Evolutionary conservation across 2,888 invertebrate species (phyloP).

Genomic region (Branchipolynoe longqiensis): DNA sequence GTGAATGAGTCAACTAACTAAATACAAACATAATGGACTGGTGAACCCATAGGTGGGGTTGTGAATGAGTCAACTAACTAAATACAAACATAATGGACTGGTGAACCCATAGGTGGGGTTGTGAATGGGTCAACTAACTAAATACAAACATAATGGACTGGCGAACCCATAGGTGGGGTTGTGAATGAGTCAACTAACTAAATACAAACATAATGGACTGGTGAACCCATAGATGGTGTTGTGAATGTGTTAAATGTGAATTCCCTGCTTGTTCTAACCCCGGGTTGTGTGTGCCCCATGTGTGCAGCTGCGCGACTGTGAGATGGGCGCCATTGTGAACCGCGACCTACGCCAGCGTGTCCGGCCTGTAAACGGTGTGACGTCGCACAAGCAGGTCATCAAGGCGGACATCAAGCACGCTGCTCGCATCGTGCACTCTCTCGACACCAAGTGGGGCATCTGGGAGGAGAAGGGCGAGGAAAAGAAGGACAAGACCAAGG

Average conservation of each 20-base stretch:
- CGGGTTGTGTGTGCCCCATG: too few species aligned
- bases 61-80: too few species aligned
- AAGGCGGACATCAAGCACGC: constrained; percentile 95
- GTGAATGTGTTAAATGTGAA: too few species aligned
- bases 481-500: constrained; percentile 76
- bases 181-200: neutral
- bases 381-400: constrained; percentile 83
- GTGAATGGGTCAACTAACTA: neutral
- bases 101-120: too few species aligned
- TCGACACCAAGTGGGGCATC: constrained; percentile 91
- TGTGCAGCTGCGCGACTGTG: constrained; percentile 92
- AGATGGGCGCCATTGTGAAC: constrained; percentile 97
- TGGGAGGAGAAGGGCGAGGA: constrained; percentile 85
- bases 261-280: too few species aligned
- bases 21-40: too few species aligned
- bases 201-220: neutral
- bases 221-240: too few species aligned
- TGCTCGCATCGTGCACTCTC: constrained; percentile 93
- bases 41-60: too few species aligned
- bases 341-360: constrained; percentile 96
- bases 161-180: neutral
- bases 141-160: too few species aligned
- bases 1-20: too few species aligned
- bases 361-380: constrained; percentile 85
- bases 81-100: too few species aligned